Base-by-base conservation (phyloP, 53 echinoderm and acorn worm genomes). In the Apostichopus leukothele region DNA sequence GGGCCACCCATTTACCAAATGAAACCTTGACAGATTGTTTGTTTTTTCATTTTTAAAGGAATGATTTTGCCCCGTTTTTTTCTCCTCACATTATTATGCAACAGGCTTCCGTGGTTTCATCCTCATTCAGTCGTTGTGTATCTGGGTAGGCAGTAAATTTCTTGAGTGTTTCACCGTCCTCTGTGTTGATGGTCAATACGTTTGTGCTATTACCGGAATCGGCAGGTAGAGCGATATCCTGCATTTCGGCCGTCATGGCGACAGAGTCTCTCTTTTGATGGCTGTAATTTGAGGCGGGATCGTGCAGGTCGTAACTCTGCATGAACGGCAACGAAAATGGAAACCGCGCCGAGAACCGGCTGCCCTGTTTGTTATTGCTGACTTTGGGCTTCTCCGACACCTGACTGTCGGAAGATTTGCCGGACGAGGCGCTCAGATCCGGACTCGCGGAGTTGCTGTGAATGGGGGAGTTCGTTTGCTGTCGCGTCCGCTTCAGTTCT, bases 401-500 rank as follows among this genome's bases (percentile, higher is more conserved):
- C n/a, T 63, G 67, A 20, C 51, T 22, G 63, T 68, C 84, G 50
- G 50, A 39, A 20, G 83, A 63, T 16, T 74, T 83, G 13, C 84
- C 90, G 5, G 84, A 73, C 8, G 84, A 22, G 7, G 90, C 84
- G 84, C 84, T 90, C 19, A 75, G 54, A 21, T 52, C 73, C 10
- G 90, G 84, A 27, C 88, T 87, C 3, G 25, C 75, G 16, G 75
- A n/a, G 55, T 83, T 90, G 14, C 75, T 74, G 60, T 90, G 90
- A 6, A 75, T 60, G 11, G 84, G 90, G 1, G 90, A 84, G 68
- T 90, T 83, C 59, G 55, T 55, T 13, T 83, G 84, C 67, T 83
- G 84, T 20, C 93, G 76, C 50, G 92, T 86, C 66, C 91, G 92
- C 87, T 96, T 96, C 16, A 94, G 91, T 86, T 94, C 94, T 27